Evolutionary conservation across 2,888 invertebrate genomes (phyloP).

Genomic region (Synergus itoensis): DNA sequence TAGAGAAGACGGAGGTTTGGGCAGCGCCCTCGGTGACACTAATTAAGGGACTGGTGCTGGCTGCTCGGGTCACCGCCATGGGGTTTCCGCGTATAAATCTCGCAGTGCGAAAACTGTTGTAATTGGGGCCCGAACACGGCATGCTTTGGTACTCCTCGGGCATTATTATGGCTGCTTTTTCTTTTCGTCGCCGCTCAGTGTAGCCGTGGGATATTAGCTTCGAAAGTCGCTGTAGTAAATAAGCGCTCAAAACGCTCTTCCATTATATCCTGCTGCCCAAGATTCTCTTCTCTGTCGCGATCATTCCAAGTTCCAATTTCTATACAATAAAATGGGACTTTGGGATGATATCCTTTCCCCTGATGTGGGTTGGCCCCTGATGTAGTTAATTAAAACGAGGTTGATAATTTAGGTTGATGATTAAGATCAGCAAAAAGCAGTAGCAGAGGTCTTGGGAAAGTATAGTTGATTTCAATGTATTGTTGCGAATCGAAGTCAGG

Average conservation of each 20-base stretch:
- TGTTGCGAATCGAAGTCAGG: slow-evolving; percentile 40
- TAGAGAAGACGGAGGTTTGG: slow-evolving; percentile 1
- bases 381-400: slow-evolving; percentile 20
- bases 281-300: slow-evolving; percentile 21
- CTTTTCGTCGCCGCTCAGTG: slow-evolving; percentile 47
- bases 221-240: slow-evolving; percentile 58
- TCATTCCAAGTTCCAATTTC: slow-evolving; percentile 6
- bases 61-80: slow-evolving; percentile 15
- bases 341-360: not conserved
- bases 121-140: slow-evolving; percentile 54
- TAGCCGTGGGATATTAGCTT: slow-evolving; percentile 60
- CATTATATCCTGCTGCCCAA: slow-evolving; percentile 54
- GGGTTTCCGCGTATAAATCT: slow-evolving; percentile 54
- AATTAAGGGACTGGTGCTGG: slow-evolving; percentile 52
- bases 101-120: slow-evolving; percentile 62
- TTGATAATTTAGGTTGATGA: slow-evolving; percentile 24
- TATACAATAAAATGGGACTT: not conserved
- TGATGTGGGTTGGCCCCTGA: not conserved
- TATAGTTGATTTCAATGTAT: slow-evolving; percentile 29
- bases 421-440: slow-evolving; percentile 11
- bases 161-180: slow-evolving; percentile 51
- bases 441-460: slow-evolving; percentile 33
- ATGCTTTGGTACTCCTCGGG: slow-evolving; percentile 44
- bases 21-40: slow-evolving; percentile 45
- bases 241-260: slow-evolving; percentile 52